Evolutionary conservation across 2,797 vertebrate species (phyloP), one percentile per base, ranked within the genome.

Genomic region (Manis javanica): DNA sequence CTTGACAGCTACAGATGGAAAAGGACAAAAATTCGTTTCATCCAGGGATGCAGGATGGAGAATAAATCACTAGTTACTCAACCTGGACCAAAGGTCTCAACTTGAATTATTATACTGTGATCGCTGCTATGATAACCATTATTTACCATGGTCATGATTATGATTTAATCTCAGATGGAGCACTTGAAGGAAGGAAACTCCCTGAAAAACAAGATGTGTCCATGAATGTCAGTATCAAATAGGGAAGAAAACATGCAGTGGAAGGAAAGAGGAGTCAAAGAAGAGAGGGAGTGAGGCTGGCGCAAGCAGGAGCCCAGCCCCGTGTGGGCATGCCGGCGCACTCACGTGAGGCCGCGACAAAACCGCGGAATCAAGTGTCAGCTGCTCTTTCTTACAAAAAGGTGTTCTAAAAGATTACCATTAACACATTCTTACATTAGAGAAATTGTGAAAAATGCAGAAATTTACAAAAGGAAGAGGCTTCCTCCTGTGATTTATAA

Each of bases 41-140:
- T 87, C 15, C 19, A 29, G 68, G 81, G 53, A 49, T 71, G 34
- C 9, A 3, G 61, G 78, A 51, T 61, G 26, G 77, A 75, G 55
- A 97, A 95, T 98, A 97, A 97, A 98, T 29, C 74, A 68, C 46
- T 57, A 3, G 19, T 87, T 87, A 37, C 29, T 72, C 83, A 68
- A 8, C 61, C 21, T 34, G 61, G 92, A 69, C 53, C 63, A 7
- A 42, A 49, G 55, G 34, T 68, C 26, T 85, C 42, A 29, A 4
- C 64, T 12, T 37, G 34, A 18, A 0, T 34, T 21, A 18, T 16
- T 31, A 4, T 3, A 9, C 42, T 4, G 11, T 5, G 24, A n/a
- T 69, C 0, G 1, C 64, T 42, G 37, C 24, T 14, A 3, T 1
- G 49, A 6, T 64, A 31, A 53, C 12, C 23, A 9, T 42, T 14